phyloP scores from a whole-genome alignment of 2,797 vertebrate species.

The Percopsis omiscomaycus region DNA sequence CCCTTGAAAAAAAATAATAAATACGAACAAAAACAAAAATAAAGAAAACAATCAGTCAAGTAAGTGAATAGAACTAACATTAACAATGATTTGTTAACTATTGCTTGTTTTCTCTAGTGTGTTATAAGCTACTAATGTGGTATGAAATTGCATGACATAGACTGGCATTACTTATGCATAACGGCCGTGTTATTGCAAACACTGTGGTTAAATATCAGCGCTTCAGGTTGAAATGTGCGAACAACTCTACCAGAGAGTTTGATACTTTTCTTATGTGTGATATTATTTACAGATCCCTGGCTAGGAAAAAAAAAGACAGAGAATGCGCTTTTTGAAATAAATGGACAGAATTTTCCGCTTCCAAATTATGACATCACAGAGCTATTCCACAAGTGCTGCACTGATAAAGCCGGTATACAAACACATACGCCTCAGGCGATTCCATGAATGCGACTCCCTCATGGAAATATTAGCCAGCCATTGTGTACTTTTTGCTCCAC shows the following conservation, averaged over 20 bases:
- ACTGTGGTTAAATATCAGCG: slow-evolving; percentile 6
- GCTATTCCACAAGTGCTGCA: slow-evolving; percentile 34
- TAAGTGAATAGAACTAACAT: slow-evolving; percentile 16
- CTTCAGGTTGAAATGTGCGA: slow-evolving; percentile 46
- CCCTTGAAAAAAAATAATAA: slow-evolving; percentile 5
- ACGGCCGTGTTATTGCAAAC: slow-evolving; percentile 34
- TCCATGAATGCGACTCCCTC: slow-evolving; percentile 36
- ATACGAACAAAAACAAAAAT: slow-evolving; percentile 1
- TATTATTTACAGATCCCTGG: slow-evolving; percentile 32
- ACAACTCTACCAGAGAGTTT: slow-evolving; percentile 74
- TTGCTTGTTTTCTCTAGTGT: slow-evolving; percentile 8
- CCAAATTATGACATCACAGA: slow-evolving; percentile 18
- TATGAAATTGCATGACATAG: slow-evolving; percentile 6
- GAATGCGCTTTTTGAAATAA: slow-evolving; percentile 3
- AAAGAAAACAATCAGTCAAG: slow-evolving; percentile 7
- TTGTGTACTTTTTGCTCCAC: slow-evolving; percentile 53
- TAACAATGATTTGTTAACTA: neutral
- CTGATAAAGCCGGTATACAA: slow-evolving; percentile 39
- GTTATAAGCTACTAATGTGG: slow-evolving; percentile 17
- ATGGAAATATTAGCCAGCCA: slow-evolving; percentile 39
- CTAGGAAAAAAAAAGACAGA: slow-evolving; percentile 13
- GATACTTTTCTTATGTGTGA: slow-evolving; percentile 35
- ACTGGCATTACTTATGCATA: slow-evolving; percentile 21
- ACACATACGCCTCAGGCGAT: slow-evolving; percentile 8
- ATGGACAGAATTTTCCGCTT: slow-evolving; percentile 22